These are phyloP conservation scores for Garrulus glandarius DNA, from an alignment of 2,797 vertebrate species.

Conservation along the genomic window DNA sequence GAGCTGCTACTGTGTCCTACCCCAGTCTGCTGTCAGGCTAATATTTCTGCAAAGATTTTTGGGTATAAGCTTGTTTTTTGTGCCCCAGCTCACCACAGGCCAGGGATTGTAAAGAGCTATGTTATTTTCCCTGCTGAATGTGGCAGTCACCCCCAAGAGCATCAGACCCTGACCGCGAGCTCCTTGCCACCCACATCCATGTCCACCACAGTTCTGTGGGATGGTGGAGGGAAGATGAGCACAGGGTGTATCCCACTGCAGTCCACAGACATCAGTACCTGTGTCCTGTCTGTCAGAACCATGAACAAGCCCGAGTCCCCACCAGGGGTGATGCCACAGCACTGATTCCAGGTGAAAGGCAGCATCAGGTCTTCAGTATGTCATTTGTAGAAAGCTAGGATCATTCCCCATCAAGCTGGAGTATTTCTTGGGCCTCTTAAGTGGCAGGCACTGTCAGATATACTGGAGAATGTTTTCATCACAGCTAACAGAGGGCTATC, in stretches of 20 bases:
- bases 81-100: fast-evolving
- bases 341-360: not conserved
- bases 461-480: constrained; percentile 59
- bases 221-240: not conserved
- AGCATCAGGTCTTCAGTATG: not conserved
- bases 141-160: not conserved
- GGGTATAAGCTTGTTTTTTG: not conserved
- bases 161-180: not conserved
- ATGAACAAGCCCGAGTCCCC: not conserved
- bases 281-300: not conserved
- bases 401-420: not conserved
- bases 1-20: not conserved
- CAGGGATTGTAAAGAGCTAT: fast-evolving
- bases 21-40: not conserved
- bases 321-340: not conserved
- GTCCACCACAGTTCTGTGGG: not conserved
- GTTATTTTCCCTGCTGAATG: not conserved
- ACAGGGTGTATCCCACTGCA: fast-evolving
- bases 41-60: not conserved
- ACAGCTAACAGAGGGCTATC: constrained; percentile 65
- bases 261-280: not conserved
- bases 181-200: not conserved
- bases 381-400: not conserved
- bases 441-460: constrained; percentile 14
- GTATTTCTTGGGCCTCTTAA: not conserved